Evolutionary conservation across 1,140 invertebrate species (phyloP).

Genomic region (Sipha flava): DNA sequence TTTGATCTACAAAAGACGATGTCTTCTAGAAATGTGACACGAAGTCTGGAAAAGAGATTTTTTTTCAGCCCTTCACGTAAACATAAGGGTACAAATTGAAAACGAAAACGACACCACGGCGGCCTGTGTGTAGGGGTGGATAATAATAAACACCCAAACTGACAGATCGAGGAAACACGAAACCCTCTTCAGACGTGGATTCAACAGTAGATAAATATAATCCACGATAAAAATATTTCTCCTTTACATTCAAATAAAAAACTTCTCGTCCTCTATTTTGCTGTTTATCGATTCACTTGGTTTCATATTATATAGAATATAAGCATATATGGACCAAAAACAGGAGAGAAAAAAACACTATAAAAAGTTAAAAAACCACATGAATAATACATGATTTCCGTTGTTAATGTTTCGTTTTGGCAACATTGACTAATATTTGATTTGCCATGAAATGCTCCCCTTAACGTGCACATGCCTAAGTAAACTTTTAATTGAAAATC

Average conservation of each 20-base stretch:
- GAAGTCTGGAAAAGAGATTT: background rate
- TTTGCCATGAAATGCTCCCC: background rate
- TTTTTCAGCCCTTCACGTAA: background rate
- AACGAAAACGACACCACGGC: conserved; percentile 20
- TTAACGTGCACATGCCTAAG: background rate
- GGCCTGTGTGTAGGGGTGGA: background rate
- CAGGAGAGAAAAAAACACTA: background rate
- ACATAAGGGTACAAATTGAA: conserved; percentile 29
- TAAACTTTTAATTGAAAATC: conserved; percentile 21
- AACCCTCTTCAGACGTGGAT: background rate
- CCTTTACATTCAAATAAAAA: conserved; percentile 10
- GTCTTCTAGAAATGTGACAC: background rate
- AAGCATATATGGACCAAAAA: background rate
- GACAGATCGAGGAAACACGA: conserved; percentile 27
- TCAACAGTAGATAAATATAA: background rate
- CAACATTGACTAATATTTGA: conserved; percentile 20
- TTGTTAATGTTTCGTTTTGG: conserved; percentile 10
- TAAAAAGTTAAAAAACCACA: background rate
- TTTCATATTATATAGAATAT: conserved; percentile 3
- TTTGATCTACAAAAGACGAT: conserved; percentile 22
- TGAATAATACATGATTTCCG: conserved; percentile 31
- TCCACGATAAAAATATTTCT: background rate
- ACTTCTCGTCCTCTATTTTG: background rate
- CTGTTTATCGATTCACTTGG: conserved; percentile 25
- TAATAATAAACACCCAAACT: conserved; percentile 24